Evolutionary conservation across 64 coral and sea anemone genomes (phyloP), one percentile per base, ranked within the genome.

Genomic region (Montipora foliosa): DNA sequence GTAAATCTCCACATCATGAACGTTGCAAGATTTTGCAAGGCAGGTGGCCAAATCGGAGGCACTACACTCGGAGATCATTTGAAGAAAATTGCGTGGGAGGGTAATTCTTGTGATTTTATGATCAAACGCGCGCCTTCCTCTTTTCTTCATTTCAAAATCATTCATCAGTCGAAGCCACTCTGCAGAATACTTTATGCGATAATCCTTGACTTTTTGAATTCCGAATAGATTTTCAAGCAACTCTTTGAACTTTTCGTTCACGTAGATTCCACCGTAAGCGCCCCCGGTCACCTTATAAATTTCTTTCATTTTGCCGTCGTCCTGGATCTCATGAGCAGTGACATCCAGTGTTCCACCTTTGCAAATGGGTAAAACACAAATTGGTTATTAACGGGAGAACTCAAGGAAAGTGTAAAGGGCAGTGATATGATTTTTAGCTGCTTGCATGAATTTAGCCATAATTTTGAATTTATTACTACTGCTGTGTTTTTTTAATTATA

Each of bases 91-190:
- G 6, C 17, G 17, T 5, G 89, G 89, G 1, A 91, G 10, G 0
- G 25, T 24, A 74, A 91, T 83, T 44, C 77, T 49, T 4, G 79
- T 91, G 10, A 49, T n/a, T 11, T n/a, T 47, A 5, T 48, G 6
- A 50, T 75, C 17, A 9, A 19, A 55, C 25, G 75, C 60, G 7
- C 79, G 79, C 3, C 66, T 67, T 10, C 74, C 77, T 21, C 90
- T 50, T 82, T 92, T 92, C 15, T 92, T 83, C 0, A 84, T 49
- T 74, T 92, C 90, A 72, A 92, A 92, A 29, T 92, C 90, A 74
- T 55, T 92, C 67, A 75, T 92, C 4, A 92, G n/a, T 13, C 3
- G 47, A 2, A 84, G 70, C 90, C 90, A 92, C 25, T 24, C 61
- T 1, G 55, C 73, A 1, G 90, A 14, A 55, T 37, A 11, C n/a